phyloP scores from a whole-genome alignment of 1,140 invertebrate species.

The Rhagoletis pomonella region DNA sequence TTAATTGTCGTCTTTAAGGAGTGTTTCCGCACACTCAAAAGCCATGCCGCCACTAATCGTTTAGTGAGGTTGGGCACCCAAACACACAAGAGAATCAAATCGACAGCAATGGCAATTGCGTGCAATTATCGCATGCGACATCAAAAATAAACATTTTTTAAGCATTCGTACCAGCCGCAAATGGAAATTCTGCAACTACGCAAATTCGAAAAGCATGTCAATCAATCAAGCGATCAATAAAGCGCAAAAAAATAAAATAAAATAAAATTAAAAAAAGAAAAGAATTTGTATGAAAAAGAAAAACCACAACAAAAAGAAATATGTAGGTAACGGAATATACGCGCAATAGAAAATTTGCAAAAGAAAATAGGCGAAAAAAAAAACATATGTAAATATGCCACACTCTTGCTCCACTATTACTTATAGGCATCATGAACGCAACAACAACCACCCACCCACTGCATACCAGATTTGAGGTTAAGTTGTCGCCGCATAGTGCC shows the following conservation, averaged over 20 bases:
- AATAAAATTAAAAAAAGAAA: not conserved
- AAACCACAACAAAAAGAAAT: not conserved
- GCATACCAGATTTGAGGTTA: not conserved
- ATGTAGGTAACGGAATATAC: no score
- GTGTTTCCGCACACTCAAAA: not conserved
- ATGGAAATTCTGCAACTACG: constrained; percentile 17
- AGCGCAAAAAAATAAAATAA: not conserved
- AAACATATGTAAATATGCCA: not conserved
- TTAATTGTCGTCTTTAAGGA: constrained; percentile 27
- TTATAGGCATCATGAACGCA: not conserved
- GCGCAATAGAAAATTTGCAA: no score
- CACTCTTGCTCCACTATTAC: no score
- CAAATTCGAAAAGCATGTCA: constrained; percentile 7
- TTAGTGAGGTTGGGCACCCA: not conserved
- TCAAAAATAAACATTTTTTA: not conserved
- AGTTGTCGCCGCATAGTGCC: not conserved
- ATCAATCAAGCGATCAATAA: constrained; percentile 36
- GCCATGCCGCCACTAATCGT: not conserved
- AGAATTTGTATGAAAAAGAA: not conserved
- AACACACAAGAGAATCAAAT: not conserved
- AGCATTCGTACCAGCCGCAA: not conserved
- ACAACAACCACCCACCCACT: not conserved
- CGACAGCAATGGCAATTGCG: not conserved
- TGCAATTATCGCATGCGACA: not conserved
- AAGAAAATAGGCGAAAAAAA: not conserved